Evolutionary conservation across 2,797 vertebrate species (phyloP), one percentile per base, ranked within the genome.

Genomic region (Todus mexicanus): DNA sequence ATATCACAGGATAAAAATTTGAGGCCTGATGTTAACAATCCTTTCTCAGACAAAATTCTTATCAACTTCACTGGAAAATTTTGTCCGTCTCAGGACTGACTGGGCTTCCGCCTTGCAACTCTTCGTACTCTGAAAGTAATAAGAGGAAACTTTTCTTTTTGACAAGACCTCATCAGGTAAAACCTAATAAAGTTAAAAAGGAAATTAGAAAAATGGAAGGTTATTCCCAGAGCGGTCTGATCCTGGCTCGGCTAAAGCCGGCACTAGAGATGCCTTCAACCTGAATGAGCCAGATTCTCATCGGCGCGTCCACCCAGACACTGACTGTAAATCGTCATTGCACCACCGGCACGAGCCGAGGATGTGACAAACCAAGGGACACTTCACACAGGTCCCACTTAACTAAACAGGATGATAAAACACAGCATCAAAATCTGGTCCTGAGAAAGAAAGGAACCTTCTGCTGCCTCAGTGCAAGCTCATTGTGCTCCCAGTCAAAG

Each of bases 161-260:
- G 95, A 97, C 95, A 97, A 96, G 94, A 94, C 94, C 95, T 96
- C 96, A 96, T 97, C 96, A 97, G 93, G 96, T 97, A 97, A 98
- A 97, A 96, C 90, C 95, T 94, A 97, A 97, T 97, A 96, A 97
- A 97, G 92, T 86, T 90, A 66, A 96, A 93, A 96, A 97, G 97
- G 95, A 97, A 97, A 97, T 96, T 93, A 97, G 94, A 96, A 97
- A 97, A 96, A 96, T 79, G 91, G 87, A 97, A 95, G 79, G 60
- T 65, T 93, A 90, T 92, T 97, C 97, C 94, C 96, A 91, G 80
- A 92, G 78, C 87, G 90, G 89, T 85, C 94, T 87, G 92, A 96
- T 95, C 78, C 68, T 59, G 59, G 29, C 86, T 65, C 12, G 7
- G 72, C 69, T 64, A 56, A 74, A 72, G 73, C 63, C 89, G 71